A percentile compares a stretch with the other conserved stretches of the same genome.
phyloP scores from a whole-genome alignment of 2,113 vertebrate genomes.

The Aramus guarauna region DNA sequence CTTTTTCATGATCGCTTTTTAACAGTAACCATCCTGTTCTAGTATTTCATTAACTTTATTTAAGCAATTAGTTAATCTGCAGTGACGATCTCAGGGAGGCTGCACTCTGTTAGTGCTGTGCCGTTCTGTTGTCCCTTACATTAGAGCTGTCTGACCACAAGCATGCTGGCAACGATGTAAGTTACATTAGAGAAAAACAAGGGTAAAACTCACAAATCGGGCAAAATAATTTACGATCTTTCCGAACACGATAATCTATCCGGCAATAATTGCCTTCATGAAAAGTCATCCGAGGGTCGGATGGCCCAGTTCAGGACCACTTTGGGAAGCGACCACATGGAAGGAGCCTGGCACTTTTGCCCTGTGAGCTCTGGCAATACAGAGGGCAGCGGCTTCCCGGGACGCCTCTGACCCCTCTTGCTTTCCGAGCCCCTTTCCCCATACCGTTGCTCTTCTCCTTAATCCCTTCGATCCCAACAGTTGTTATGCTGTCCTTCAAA shows the following conservation, averaged over 20 bases:
- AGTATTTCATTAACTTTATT: background rate
- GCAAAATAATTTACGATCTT: constrained; percentile 52
- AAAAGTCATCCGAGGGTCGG: constrained; percentile 15
- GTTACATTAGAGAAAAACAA: constrained; percentile 50
- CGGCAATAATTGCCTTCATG: constrained; percentile 45
- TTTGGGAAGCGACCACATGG: background rate
- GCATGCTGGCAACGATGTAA: constrained; percentile 37
- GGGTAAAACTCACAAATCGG: constrained; percentile 50
- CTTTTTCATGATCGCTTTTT: background rate
- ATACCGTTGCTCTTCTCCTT: background rate
- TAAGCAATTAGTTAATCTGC: background rate
- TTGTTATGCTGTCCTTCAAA: background rate
- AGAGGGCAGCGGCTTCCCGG: background rate
- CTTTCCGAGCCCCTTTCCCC: background rate
- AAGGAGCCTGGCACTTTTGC: background rate
- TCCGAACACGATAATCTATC: constrained; percentile 48
- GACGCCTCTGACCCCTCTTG: background rate
- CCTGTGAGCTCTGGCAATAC: background rate
- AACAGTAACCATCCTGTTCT: background rate
- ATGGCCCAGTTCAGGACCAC: background rate
- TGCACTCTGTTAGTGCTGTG: background rate
- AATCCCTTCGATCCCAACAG: background rate
- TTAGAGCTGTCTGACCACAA: background rate
- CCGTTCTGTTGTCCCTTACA: background rate
- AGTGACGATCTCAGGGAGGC: background rate